Base-by-base conservation (phyloP, 2,888 invertebrate genomes). In the Platycheirus rosarum region DNA sequence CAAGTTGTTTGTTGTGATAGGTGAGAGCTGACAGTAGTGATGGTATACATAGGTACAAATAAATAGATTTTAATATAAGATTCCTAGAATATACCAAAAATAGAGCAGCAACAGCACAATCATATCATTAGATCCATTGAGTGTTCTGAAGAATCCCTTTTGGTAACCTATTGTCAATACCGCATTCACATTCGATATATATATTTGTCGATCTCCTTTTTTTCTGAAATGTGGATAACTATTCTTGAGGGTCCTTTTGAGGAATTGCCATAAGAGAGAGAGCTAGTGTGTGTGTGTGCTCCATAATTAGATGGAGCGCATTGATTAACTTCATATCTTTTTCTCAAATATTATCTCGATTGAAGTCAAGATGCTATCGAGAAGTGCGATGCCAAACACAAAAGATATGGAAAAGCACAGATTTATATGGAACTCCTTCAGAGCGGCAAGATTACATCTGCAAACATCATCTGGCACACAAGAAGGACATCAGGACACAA, bases 1-100 rank as follows among this genome's bases (percentile, higher is more conserved):
- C 80, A 80, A 80, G 80, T 80, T 70, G 70, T 75, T 80, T 80
- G 74, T 80, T 80, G 79, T 65, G 69, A 51, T 60, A 80, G 79
- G 79, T 29, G 35, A 51, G 51, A 80, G 79, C 75, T 29, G 35
- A 20, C 20, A 53, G 60, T 48, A n/a, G 29, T 13, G 2, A 13
- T 2, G 37, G 13, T 37, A 13, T 13, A 16, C 49, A n/a, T n/a
- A n/a, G n/a, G n/a, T n/a, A n/a, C n/a, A 63, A 71, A 53, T 46
- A 37, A 51, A 63, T 71, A 70, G 60, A 62, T 26, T 26, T 26
- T 4, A 26, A 26, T n/a, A n/a, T n/a, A n/a, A n/a, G n/a, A n/a
- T n/a, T n/a, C n/a, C n/a, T n/a, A n/a, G n/a, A n/a, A n/a, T n/a
- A n/a, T n/a, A n/a, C n/a, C n/a, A n/a, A n/a, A n/a, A n/a, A n/a